Conservation (phyloP, 2,888 invertebrate genomes). For the Oxyscelio sp. region DNA sequence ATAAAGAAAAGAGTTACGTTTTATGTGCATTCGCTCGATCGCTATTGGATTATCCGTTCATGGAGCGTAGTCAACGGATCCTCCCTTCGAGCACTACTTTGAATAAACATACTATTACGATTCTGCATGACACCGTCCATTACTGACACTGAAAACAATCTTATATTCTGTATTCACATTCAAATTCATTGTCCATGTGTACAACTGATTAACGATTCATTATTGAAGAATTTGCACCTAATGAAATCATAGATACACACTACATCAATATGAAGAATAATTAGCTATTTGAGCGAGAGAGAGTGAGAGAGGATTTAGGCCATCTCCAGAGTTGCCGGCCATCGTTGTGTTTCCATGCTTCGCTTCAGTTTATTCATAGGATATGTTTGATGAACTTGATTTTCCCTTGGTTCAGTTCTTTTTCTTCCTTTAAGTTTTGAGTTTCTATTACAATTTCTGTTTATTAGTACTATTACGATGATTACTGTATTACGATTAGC, state of each 20-base stretch:
- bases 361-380: no score
- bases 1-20: constrained; percentile 31
- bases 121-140: constrained; percentile 72
- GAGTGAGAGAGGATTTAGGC: no score
- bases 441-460: no score
- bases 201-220: constrained; percentile 67
- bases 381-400: no score
- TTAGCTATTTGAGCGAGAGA: no score
- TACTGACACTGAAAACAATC: constrained; percentile 70
- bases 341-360: no score
- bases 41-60: constrained; percentile 39
- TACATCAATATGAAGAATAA: no score
- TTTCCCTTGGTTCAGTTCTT: no score
- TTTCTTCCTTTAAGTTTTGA: no score
- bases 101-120: constrained; percentile 50
- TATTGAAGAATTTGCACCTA: constrained; percentile 64
- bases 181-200: constrained; percentile 66
- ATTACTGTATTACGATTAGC: no score
- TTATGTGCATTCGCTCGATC: constrained; percentile 3
- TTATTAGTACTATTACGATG: no score
- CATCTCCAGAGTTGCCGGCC: no score
- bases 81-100: constrained; percentile 64
- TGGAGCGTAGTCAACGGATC: constrained; percentile 70
- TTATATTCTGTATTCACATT: constrained; percentile 52
- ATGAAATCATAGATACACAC: constrained; percentile 69